These are phyloP conservation scores for Ophion obscuratus DNA, from an alignment of 2,888 invertebrate species.

Conservation along the genomic window DNA sequence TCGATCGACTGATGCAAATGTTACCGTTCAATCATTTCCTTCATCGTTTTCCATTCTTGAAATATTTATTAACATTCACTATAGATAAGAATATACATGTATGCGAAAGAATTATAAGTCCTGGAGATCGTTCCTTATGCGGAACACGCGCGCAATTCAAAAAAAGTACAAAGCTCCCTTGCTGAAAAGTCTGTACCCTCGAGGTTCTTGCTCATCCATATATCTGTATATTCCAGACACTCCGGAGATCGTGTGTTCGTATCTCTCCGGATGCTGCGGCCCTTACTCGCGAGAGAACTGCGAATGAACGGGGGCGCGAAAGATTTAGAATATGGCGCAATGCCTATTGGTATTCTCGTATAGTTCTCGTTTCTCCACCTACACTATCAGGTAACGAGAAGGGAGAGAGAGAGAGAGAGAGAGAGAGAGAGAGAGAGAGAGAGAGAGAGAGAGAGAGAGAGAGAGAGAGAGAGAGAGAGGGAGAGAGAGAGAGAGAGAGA, in stretches of 20 bases:
- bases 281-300: conserved; percentile 2
- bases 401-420: conserved; percentile 14
- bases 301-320: conserved; percentile 70
- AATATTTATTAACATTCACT: not conserved
- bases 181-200: conserved; percentile 7
- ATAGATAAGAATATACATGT: not conserved
- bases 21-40: too few species aligned
- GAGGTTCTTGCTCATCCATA: not conserved
- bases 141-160: not conserved
- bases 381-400: conserved; percentile 18
- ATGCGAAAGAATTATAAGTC: not conserved
- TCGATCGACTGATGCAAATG: too few species aligned
- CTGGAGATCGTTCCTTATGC: not conserved
- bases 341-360: conserved; percentile 80
- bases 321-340: conserved; percentile 79
- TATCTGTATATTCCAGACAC: not conserved
- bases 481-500: conserved; percentile 50
- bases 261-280: conserved; percentile 30
- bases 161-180: conserved; percentile 10
- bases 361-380: conserved; percentile 57
- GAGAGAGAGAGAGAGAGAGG: conserved; percentile 48
- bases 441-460: conserved; percentile 21
- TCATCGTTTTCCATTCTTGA: too few species aligned
- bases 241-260: conserved; percentile 1
- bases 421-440: conserved; percentile 29